Base-by-base conservation (phyloP, 2,797 vertebrate species). In the Scleropages formosus region DNA sequence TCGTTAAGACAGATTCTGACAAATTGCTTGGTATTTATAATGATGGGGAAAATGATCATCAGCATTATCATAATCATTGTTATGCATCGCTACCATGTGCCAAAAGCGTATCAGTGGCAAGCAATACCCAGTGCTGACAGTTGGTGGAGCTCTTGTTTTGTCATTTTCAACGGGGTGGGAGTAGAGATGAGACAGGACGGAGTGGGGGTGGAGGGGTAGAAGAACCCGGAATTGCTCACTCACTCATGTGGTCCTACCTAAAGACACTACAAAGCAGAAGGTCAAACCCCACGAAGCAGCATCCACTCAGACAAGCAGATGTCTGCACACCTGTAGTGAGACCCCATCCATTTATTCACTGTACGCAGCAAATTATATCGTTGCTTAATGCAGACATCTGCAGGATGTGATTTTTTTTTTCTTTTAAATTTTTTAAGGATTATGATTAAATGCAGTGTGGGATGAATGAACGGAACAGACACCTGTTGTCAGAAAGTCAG, bases 81-180 rank as follows among this genome's bases (percentile, higher is more conserved):
- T 12, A 53, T 31, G 16, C 11, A 53, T 51, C 18, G 3, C n/a
- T 10, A 47, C 51, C 62, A 9, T 70, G 47, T 8, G 44, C 22
- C 1, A 0, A 46, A 72, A 58, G 39, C 16, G 26, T 74, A 56
- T 15, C 4, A 9, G 11, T 8, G 49, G 67, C 75, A 24, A 90
- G 90, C 85, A 91, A 79, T 92, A 85, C 90, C 78, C 53, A 46
- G 53, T 84, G 66, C 80, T 77, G 84, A 83, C 92, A 90, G 85
- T 82, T 87, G 91, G 90, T 86, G 92, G 91, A 91, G 91, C 92
- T 93, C 92, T 90, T 85, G 91, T 90, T 87, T 91, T 92, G 85
- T 89, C 85, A 85, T 86, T 76, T 49, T 75, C 74, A 39, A 63
- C 64, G 20, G 56, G 18, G 72, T 27, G 24, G 27, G 18, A 27